Evolutionary conservation across 92 coral and sea anemone species (phyloP), one percentile per base, ranked within the genome.

Genomic region (Metridium senile): DNA sequence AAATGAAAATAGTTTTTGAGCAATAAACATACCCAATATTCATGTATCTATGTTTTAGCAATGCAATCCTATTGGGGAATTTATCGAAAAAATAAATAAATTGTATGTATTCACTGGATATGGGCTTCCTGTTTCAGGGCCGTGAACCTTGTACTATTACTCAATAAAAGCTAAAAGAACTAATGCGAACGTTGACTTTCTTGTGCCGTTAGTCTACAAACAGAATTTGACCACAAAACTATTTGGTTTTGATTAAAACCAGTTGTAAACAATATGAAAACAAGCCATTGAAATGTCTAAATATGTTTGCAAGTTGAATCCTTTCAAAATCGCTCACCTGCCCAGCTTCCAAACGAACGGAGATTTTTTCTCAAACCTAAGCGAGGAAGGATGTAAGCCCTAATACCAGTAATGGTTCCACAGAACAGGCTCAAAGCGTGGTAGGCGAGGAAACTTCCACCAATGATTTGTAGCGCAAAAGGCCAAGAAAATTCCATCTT

Each of bases 311-410:
- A n/a, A n/a, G n/a, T n/a, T n/a, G n/a, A n/a, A 62, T 62, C 33
- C 26, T 62, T 27, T 1, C 26, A 32, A 11, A 66, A 66, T n/a
- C n/a, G n/a, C 23, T 28, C 66, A 90, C 97, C 97, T 66, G 97
- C 97, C 97, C 97, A 91, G 13, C 79, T 67, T 54, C 59, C 59
- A 13, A 85, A 75, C 57, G 62, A 61, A 61, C 72, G 89, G 27
- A 94, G 58, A 69, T 89, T 78, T 54, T 82, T 87, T 64, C 62
- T 92, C 26, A 83, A 65, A 46, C 97, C 98, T 30, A 94, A 75
- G 22, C 84, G 47, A 18, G 97, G 97, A 53, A 92, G 88, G 62
- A 92, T 56, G 68, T 84, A 87, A 30, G 97, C 92, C 56, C 93
- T 75, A 39, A 94, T 56, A 31, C 97, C 93, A 71, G 81, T 85